Evolutionary conservation across 2,113 vertebrate species (phyloP).

Genomic region (Hemibagrus wyckioides): DNA sequence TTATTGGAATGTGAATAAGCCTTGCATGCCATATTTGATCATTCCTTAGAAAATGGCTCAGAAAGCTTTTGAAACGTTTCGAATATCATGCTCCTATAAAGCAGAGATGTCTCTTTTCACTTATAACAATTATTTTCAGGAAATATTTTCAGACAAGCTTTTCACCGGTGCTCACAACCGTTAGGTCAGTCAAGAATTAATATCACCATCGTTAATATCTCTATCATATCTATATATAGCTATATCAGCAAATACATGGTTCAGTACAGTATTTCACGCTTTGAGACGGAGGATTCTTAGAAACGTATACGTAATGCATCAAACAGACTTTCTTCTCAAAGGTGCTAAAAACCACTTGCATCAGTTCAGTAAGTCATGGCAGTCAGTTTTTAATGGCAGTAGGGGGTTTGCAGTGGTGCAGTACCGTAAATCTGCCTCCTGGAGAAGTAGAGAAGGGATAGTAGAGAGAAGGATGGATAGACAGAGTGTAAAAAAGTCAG

Average conservation of each 20-base stretch:
- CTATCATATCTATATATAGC: too few species aligned
- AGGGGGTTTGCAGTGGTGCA: neutral
- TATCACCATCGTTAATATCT: neutral
- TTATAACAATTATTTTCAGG: neutral
- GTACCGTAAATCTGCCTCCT: constrained; percentile 9
- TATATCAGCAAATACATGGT: neutral
- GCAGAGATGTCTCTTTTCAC: neutral
- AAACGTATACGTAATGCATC: neutral
- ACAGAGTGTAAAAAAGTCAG: constrained; percentile 1
- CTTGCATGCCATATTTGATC: neutral
- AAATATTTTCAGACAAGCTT: neutral
- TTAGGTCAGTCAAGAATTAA: neutral
- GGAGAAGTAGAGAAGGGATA: neutral
- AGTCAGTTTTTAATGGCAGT: constrained; percentile 13
- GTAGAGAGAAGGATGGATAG: neutral
- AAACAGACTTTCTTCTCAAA: neutral
- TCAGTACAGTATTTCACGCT: neutral
- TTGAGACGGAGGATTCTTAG: neutral
- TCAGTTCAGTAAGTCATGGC: neutral
- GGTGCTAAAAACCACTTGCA: neutral
- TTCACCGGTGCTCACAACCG: neutral
- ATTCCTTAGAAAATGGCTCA: neutral
- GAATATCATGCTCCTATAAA: neutral
- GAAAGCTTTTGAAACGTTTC: neutral
- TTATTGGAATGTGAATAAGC: neutral